phyloP scores from a whole-genome alignment of 2,888 invertebrate species.

The Dexiosoma caninum region DNA sequence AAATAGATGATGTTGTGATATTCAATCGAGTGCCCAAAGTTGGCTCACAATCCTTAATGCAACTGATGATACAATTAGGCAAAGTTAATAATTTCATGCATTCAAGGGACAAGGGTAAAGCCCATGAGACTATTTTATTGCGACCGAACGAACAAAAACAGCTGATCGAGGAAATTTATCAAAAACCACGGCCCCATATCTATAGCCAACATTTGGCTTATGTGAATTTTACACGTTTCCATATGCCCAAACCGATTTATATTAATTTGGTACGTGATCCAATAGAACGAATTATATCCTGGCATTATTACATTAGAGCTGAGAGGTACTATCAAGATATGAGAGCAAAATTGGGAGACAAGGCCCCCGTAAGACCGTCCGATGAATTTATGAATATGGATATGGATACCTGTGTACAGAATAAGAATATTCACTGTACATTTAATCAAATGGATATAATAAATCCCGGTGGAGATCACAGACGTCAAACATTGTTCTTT shows the following conservation, averaged over 20 bases:
- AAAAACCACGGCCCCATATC: constrained; percentile 86
- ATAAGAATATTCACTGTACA: constrained; percentile 87
- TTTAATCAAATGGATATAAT: constrained; percentile 88
- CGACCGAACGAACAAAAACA: constrained; percentile 86
- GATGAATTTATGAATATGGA: constrained; percentile 88
- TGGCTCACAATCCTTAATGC: constrained; percentile 93
- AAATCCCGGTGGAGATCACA: constrained; percentile 90
- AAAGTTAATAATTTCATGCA: constrained; percentile 71
- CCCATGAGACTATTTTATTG: constrained; percentile 89
- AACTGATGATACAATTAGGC: constrained; percentile 84
- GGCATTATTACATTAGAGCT: constrained; percentile 93
- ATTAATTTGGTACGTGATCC: constrained; percentile 94
- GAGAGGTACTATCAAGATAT: constrained; percentile 90
- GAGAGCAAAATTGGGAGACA: constrained; percentile 81
- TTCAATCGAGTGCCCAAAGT: constrained; percentile 95
- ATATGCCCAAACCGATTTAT: constrained; percentile 89
- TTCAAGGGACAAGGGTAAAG: constrained; percentile 87
- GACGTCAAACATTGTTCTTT: constrained; percentile 91
- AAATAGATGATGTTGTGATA: constrained; percentile 86
- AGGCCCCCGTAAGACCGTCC: constrained; percentile 68
- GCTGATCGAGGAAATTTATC: constrained; percentile 82
- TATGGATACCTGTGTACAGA: constrained; percentile 90
- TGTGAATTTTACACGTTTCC: constrained; percentile 89
- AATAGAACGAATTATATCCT: constrained; percentile 92
- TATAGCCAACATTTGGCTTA: constrained; percentile 94